Evolutionary conservation across 2,888 invertebrate genomes (phyloP).

Genomic region (Ophion obscuratus): DNA sequence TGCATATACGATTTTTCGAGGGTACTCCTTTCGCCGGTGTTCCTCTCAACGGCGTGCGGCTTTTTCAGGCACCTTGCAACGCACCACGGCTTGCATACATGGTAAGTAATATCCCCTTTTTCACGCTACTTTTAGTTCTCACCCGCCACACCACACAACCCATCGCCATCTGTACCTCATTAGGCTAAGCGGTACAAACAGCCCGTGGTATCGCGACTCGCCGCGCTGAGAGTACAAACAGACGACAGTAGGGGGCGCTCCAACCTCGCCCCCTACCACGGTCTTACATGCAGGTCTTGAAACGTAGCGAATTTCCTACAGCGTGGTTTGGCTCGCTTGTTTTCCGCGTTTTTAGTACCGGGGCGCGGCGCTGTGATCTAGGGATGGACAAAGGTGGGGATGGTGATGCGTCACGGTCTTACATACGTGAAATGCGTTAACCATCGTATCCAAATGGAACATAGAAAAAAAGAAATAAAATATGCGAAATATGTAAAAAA

Average conservation of each 20-base stretch:
- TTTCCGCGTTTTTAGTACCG: too few relatives aligned
- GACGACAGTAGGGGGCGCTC: constrained; percentile 4
- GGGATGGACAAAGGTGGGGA: too few relatives aligned
- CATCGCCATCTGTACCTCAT: constrained; percentile 82
- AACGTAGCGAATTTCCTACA: too few relatives aligned
- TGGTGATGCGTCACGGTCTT: too few relatives aligned
- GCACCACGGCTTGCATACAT: constrained; percentile 31
- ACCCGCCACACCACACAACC: constrained; percentile 67
- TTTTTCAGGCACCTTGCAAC: constrained; percentile 77
- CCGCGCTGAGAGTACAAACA: not conserved
- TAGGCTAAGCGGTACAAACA: constrained; percentile 83
- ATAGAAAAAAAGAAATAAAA: too few relatives aligned
- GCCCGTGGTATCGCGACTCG: constrained; percentile 68
- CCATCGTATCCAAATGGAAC: too few relatives aligned
- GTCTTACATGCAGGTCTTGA: too few relatives aligned
- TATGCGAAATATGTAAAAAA: too few relatives aligned
- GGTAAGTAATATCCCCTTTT: constrained; percentile 52
- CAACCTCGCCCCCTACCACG: not conserved
- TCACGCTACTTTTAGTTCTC: constrained; percentile 56
- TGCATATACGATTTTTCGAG: constrained; percentile 32
- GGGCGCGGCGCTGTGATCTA: too few relatives aligned
- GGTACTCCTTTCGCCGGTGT: constrained; percentile 65
- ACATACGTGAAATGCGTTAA: too few relatives aligned
- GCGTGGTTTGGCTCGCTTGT: too few relatives aligned
- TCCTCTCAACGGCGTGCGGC: constrained; percentile 58